These are phyloP conservation scores for Drosophila pseudoananassae DNA, from an alignment of 1,140 invertebrate genomes.

Conservation along the genomic window DNA sequence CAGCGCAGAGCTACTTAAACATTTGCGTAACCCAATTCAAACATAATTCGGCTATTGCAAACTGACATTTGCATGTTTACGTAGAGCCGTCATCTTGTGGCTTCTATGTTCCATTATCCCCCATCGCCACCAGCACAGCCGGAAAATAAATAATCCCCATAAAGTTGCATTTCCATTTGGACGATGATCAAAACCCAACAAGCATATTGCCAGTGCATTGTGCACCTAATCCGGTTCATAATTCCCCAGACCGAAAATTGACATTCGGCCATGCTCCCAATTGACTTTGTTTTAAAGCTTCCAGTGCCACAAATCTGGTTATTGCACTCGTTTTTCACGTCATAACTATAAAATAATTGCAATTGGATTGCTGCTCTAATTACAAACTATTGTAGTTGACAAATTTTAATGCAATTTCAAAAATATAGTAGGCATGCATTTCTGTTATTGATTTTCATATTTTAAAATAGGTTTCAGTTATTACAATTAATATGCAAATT, in stretches of 20 bases:
- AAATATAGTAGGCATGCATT: no score
- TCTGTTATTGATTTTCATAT: no score
- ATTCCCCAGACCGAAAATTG: conserved; percentile 35
- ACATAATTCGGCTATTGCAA: conserved; percentile 55
- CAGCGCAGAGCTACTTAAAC: conserved; percentile 14
- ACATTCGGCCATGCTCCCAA: conserved; percentile 34
- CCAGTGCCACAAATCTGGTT: background rate
- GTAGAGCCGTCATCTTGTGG: conserved; percentile 30
- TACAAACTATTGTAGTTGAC: background rate
- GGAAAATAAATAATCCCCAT: conserved; percentile 60
- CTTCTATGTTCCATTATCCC: conserved; percentile 8
- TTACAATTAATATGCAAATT: conserved; percentile 1
- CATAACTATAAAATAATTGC: background rate
- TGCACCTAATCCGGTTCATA: conserved; percentile 59
- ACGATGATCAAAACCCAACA: conserved; percentile 25
- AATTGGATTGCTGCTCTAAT: background rate
- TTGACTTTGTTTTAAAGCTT: conserved; percentile 24
- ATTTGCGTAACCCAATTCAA: conserved; percentile 41
- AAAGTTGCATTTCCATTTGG: conserved; percentile 50
- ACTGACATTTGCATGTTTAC: conserved; percentile 63
- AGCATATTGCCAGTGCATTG: conserved; percentile 12
- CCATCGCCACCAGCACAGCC: conserved; percentile 6
- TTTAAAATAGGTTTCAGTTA: no score
- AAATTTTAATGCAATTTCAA: no score
- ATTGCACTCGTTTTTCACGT: background rate